phyloP scores from a whole-genome alignment of 2,888 invertebrate species.

The Dioctria rufipes region DNA sequence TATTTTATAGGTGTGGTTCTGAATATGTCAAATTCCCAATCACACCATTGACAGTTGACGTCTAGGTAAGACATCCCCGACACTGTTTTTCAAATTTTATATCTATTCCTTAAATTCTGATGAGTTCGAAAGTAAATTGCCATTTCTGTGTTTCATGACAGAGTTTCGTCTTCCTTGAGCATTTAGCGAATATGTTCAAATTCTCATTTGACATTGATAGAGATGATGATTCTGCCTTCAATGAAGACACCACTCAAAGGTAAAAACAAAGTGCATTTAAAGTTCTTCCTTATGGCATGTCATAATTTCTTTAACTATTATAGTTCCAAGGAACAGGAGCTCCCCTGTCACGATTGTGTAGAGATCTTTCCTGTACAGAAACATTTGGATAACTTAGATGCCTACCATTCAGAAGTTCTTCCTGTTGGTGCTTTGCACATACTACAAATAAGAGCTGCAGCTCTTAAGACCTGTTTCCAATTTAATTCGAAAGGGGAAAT shows the following conservation, averaged over 20 bases:
- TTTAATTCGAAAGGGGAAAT: slow-evolving; percentile 61
- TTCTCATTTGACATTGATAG: slow-evolving; percentile 46
- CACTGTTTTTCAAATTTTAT: too few relatives aligned
- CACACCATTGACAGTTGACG: too few relatives aligned
- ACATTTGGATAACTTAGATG: not conserved
- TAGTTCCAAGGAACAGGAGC: not conserved
- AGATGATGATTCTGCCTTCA: slow-evolving; percentile 1
- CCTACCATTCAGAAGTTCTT: not conserved
- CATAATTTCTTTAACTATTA: too few relatives aligned
- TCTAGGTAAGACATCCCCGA: too few relatives aligned
- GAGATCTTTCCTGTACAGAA: not conserved
- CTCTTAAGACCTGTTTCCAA: too few relatives aligned
- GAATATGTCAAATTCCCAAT: too few relatives aligned
- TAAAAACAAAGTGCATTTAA: not conserved
- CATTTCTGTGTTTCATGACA: too few relatives aligned
- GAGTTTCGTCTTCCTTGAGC: too few relatives aligned
- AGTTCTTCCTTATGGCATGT: too few relatives aligned
- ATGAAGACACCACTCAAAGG: slow-evolving; percentile 5
- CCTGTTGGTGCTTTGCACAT: not conserved
- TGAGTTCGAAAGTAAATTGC: too few relatives aligned
- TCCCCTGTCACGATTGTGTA: slow-evolving; percentile 4
- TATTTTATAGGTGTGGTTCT: too few relatives aligned
- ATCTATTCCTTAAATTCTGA: too few relatives aligned
- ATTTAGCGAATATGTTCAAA: slow-evolving; percentile 45
- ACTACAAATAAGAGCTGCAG: not conserved